Evolutionary conservation across 2,797 vertebrate species (phyloP).

Genomic region (Sebastes oblongus): DNA sequence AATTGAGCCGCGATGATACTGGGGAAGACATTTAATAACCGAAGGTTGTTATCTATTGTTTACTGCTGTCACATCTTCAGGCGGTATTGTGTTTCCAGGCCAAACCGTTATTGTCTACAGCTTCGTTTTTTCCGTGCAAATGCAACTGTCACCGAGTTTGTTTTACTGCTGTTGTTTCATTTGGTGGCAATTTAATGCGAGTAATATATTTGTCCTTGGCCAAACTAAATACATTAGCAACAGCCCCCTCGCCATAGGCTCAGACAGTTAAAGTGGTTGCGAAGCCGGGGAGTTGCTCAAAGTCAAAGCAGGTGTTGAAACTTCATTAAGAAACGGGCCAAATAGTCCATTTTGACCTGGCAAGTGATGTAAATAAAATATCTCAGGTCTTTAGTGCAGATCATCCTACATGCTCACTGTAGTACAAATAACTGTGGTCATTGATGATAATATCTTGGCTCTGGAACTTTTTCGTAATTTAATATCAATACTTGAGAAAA

Average conservation of each 20-base stretch:
- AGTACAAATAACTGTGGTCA: conserved; percentile 1
- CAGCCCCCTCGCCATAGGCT: conserved; percentile 38
- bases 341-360: conserved; percentile 39
- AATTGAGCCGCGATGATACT: conserved; percentile 58
- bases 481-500: conserved; percentile 35
- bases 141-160: conserved; percentile 42
- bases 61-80: conserved; percentile 37
- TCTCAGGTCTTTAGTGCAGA: conserved; percentile 9
- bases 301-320: conserved; percentile 50
- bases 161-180: conserved; percentile 49
- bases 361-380: conserved; percentile 27
- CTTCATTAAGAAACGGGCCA: conserved; percentile 29
- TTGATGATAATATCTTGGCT: conserved; percentile 4
- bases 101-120: conserved; percentile 37
- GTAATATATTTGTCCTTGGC: conserved; percentile 60
- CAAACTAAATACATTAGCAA: conserved; percentile 57
- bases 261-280: conserved; percentile 32
- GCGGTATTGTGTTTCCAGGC: conserved; percentile 11
- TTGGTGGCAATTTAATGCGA: conserved; percentile 47
- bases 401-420: neutral
- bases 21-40: conserved; percentile 54
- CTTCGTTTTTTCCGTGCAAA: conserved; percentile 18
- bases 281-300: conserved; percentile 39
- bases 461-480: conserved; percentile 11
- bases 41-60: conserved; percentile 58